Evolutionary conservation across 2,797 vertebrate genomes (phyloP), one percentile per base, ranked within the genome.

Genomic region (Thaleichthys pacificus): DNA sequence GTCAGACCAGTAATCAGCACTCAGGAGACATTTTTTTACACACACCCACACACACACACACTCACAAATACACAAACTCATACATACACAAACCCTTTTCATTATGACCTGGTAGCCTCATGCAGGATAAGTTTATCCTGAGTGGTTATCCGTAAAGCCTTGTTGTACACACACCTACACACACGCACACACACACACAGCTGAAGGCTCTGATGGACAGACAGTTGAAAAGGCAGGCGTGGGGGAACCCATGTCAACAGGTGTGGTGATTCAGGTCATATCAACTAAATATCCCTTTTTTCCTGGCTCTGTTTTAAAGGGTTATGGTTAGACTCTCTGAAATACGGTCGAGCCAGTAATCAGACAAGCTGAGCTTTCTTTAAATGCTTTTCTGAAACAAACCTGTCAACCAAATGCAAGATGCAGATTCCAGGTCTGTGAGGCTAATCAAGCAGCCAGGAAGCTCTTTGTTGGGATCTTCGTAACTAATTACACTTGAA

Each of bases 401-500:
- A 63, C 22, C 2, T 51, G 22, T 2, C 42, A 79, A 74, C 70
- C 60, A 70, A 54, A 14, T 15, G 47, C 61, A 70, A 72, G 74
- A 75, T 65, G 38, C 66, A 68, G 70, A 2, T 75, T 75, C 70
- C 0, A 7, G 61, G 60, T 74, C 75, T 72, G 72, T 38, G 26
- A 71, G 67, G 69, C 69, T 72, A 83, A 86, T 82, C 76, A 85
- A 58, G 73, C 30, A 77, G 68, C 67, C 56, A 66, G 69, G 73
- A 47, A 84, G 82, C 81, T 57, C 71, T 61, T 68, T 8, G 60
- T 24, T 70, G 57, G 67, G 32, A 61, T 69, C 73, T 79, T 80
- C 82, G 76, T 79, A 58, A 70, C 70, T 79, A 81, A 83, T 84
- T 83, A 78, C 67, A 74, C 76, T 47, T 47, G n/a, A n/a, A n/a